phyloP scores from a whole-genome alignment of 2,797 vertebrate species.

The Rhynchonycteris naso region DNA sequence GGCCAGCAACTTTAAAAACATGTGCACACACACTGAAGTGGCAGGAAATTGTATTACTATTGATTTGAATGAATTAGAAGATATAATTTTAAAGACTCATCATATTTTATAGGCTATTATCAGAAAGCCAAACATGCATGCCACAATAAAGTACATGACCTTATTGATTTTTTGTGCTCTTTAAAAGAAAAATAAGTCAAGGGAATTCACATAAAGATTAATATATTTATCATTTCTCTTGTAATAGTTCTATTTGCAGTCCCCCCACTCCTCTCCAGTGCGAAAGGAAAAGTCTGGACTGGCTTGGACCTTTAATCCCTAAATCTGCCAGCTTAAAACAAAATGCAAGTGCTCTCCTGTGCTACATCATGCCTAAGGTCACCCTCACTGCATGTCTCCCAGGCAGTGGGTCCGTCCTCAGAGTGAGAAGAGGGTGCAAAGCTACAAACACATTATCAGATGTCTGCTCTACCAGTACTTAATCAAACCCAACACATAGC shows the following conservation, averaged over 20 bases:
- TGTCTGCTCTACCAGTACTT: background rate
- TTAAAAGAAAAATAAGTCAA: background rate
- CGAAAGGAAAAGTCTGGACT: background rate
- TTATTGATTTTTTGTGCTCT: conserved; percentile 33
- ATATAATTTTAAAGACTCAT: conserved; percentile 61
- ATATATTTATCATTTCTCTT: background rate
- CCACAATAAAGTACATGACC: background rate
- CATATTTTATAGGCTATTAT: conserved; percentile 27
- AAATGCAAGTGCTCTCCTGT: background rate
- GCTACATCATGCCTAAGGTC: background rate
- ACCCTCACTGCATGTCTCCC: background rate
- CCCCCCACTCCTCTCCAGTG: too few species aligned
- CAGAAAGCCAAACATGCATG: conserved; percentile 19
- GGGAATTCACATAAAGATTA: background rate
- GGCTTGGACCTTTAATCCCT: background rate
- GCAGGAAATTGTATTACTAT: conserved; percentile 11
- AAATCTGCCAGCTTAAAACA: background rate
- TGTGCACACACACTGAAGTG: background rate
- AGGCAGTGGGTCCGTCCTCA: background rate
- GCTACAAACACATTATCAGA: background rate
- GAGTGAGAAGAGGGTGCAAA: background rate
- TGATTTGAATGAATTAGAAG: conserved; percentile 44
- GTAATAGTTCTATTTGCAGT: background rate
- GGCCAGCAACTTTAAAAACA: conserved; percentile 50
- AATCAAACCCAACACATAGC: background rate